Conservation (phyloP, 30 jellyfish, hydroid and myxozoan genomes). For the Clytia hemisphaerica region DNA sequence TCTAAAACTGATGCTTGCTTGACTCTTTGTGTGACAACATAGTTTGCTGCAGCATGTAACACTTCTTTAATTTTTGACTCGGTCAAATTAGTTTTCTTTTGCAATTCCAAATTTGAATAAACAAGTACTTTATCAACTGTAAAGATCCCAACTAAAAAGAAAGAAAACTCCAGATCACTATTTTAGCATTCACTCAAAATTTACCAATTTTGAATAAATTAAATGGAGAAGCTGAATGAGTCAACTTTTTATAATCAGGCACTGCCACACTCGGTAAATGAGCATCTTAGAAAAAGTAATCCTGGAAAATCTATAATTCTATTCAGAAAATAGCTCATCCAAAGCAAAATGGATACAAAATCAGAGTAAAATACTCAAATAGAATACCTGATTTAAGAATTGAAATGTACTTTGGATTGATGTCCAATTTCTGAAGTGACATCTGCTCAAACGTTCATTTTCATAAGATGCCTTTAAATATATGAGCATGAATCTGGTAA, state of each 20-base stretch:
- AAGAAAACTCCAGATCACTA: background rate
- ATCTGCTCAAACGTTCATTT: conserved; percentile 2
- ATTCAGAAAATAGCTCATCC: no score
- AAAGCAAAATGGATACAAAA: no score
- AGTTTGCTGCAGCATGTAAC: background rate
- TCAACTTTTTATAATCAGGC: background rate
- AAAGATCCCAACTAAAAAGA: background rate
- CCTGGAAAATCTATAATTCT: no score
- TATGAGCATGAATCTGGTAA: no score
- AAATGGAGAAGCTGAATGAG: background rate
- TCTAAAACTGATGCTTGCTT: no score
- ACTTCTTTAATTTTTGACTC: background rate
- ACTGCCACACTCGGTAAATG: no score
- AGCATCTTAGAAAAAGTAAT: no score
- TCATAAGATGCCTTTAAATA: no score
- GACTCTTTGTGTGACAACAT: background rate
- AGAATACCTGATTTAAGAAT: background rate
- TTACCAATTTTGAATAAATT: background rate
- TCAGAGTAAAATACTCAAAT: no score
- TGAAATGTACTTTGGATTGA: conserved; percentile 2
- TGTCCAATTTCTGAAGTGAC: conserved; percentile 13
- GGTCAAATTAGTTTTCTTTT: conserved; percentile 1
- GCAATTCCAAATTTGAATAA: background rate
- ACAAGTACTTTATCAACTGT: background rate
- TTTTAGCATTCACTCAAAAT: background rate